Conservation (phyloP, 1,140 invertebrate genomes). For the Lethocerus indicus region DNA sequence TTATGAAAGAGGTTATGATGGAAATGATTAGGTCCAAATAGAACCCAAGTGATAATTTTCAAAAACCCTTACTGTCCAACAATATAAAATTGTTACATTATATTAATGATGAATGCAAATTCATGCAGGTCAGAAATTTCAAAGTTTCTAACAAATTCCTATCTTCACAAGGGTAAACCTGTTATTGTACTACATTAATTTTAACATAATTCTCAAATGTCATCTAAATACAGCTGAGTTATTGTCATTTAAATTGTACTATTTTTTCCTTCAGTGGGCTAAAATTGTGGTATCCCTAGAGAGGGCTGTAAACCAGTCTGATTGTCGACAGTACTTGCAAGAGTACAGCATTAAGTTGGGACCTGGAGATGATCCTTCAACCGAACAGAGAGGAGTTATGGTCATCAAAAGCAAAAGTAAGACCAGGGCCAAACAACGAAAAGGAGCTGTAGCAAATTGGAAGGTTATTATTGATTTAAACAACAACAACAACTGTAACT, state of each 20-base stretch:
- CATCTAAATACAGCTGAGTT: too few relatives aligned
- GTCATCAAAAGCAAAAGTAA: conserved; percentile 95
- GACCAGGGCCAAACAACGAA: conserved; percentile 87
- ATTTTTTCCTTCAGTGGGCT: conserved; percentile 57
- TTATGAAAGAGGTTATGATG: too few relatives aligned
- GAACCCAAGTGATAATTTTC: too few relatives aligned
- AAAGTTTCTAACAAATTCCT: not conserved
- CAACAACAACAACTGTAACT: not conserved
- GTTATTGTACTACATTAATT: not conserved
- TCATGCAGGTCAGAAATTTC: not conserved
- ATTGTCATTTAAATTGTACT: not conserved
- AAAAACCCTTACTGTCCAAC: not conserved
- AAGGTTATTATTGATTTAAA: conserved; percentile 45
- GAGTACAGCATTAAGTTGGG: conserved; percentile 89
- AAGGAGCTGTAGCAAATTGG: conserved; percentile 93
- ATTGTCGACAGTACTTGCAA: conserved; percentile 77
- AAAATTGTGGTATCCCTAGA: conserved; percentile 95
- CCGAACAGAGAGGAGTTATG: conserved; percentile 82
- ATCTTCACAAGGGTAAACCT: not conserved
- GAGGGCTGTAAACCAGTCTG: conserved; percentile 72
- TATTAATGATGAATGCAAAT: not conserved
- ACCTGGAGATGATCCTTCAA: conserved; percentile 60
- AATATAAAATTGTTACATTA: not conserved
- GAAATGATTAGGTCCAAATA: too few relatives aligned
- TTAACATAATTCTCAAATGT: not conserved